Evolutionary conservation across 2,113 vertebrate genomes (phyloP), one percentile per base, ranked within the genome.

Genomic region (Oryzias curvinotus): DNA sequence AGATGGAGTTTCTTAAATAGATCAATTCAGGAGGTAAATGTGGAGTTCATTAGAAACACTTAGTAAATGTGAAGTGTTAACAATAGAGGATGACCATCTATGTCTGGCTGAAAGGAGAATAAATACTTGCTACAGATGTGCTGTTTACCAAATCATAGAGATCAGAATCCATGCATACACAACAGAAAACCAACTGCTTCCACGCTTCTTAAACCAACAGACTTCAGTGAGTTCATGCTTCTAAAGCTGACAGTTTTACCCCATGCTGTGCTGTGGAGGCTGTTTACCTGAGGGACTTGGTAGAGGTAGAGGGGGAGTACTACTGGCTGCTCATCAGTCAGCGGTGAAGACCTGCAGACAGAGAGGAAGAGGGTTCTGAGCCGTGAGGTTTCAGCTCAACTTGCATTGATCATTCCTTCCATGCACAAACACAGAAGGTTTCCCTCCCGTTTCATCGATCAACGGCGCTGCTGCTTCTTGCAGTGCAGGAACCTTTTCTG

Each of bases 201-300:
- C 44, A 14, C 4, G 14, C 13, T 47, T 47, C 45, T 47, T 47
- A 47, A 17, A 47, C 45, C 45, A 47, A 47, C 45, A 48, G 7
- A 52, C 14, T 59, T 53, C 15, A 19, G 23, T 5, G 28, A 44
- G 49, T 28, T 23, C 13, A 26, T 8, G 51, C 62, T 53, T 69
- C 57, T 52, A 44, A 48, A 46, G 3, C 53, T 45, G 62, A 28
- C 59, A 42, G 28, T 46, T 59, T 50, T 61, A 54, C 43, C 51
- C 43, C 47, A 52, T 36, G 30, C 8, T 1, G 28, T 7, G 7
- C 15, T 7, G 17, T 66, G 18, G 45, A 49, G 50, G 45, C 21
- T 25, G 68, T 80, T 88, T 83, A 91, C 88, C 88, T 89, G 49
- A 63, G 70, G 64, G 58, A 69, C 66, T 81, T 18, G 42, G 58